Evolutionary conservation across 2,888 invertebrate species (phyloP), one percentile per base, ranked within the genome.

Genomic region (Pediacus dermestoides): DNA sequence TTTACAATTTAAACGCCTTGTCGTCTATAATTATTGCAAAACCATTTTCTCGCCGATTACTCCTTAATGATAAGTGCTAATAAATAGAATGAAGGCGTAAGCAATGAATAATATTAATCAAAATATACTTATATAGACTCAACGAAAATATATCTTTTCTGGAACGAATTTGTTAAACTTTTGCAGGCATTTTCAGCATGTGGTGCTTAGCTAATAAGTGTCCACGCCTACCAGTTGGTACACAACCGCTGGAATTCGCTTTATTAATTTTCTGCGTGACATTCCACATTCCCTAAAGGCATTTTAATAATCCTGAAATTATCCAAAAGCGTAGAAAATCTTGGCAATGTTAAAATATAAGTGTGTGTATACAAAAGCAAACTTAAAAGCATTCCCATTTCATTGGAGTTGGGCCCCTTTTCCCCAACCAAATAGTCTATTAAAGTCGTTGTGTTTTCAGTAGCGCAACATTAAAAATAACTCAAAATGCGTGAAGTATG

Each of bases 401-500:
- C 9, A 32, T 12, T 13, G 4, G 21, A n/a, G n/a, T 11, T 12
- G 14, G 22, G 9, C 27, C 11, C 3, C 28, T 15, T 13, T 22
- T 13, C 13, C 15, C 27, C 21, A 12, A 28, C 30, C 16, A 22
- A 10, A 9, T 13, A 11, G 35, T n/a, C n/a, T n/a, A n/a, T n/a
- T n/a, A n/a, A n/a, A n/a, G n/a, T n/a, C n/a, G 22, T 23, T 16
- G 33, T 30, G 3, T 9, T 26, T 26, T 26, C 11, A 9, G 8
- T 26, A 26, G 21, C 18, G 22, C 22, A 27, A n/a, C 7, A 10
- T 27, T 22, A 28, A 34, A 39, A 39, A 39, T 30, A 39, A 12
- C 23, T 22, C 30, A 28, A 31, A 35, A 62, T 61, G 61, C 51
- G 60, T 16, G 61, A 63, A 43, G 40, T 57, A 41, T 56, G 55